phyloP scores from a whole-genome alignment of 1,140 invertebrate species.

The Meloidogyne floridensis region DNA sequence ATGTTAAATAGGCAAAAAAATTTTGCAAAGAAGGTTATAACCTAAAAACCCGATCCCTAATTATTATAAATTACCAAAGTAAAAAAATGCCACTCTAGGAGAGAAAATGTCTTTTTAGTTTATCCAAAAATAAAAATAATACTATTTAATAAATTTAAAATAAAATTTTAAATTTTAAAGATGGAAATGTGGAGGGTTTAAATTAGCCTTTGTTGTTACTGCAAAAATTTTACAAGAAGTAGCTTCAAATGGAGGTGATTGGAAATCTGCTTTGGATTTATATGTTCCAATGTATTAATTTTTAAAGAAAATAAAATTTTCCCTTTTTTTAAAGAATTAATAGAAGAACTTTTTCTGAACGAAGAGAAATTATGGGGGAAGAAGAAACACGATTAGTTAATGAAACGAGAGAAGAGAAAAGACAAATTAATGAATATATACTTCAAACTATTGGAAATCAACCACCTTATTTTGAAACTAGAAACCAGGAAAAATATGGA shows the following conservation, averaged over 20 bases:
- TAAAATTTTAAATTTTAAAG: neutral
- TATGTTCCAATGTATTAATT: conserved; percentile 2
- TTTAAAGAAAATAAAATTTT: neutral
- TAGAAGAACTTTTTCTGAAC: neutral
- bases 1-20: no score
- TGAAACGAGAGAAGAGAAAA: neutral
- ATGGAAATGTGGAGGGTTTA: conserved; percentile 9
- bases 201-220: neutral
- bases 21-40: no score
- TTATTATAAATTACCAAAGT: no score
- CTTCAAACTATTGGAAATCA: neutral
- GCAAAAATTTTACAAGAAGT: conserved; percentile 12
- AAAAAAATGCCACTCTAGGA: no score
- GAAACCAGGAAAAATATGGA: neutral
- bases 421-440: neutral
- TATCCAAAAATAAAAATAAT: no score
- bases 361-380: neutral
- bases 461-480: neutral
- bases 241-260: conserved; percentile 4
- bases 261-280: conserved; percentile 4
- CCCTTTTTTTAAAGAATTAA: neutral
- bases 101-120: no score
- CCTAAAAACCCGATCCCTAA: no score
- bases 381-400: neutral
- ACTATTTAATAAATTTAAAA: no score